Conservation (phyloP, 1,140 invertebrate genomes). For the Leguminivora glycinivorella region DNA sequence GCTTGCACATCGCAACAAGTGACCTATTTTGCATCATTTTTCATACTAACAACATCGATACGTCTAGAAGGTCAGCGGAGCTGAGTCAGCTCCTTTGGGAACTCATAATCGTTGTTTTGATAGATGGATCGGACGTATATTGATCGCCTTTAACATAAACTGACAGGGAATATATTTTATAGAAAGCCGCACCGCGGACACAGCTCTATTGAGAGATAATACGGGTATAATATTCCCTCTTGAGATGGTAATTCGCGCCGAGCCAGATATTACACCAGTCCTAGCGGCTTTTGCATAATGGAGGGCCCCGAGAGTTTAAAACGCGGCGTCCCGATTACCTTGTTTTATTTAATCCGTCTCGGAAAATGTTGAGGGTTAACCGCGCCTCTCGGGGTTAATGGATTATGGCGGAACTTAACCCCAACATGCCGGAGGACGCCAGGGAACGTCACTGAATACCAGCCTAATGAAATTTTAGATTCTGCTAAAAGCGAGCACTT, state of each 20-base stretch:
- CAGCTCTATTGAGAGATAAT: constrained; percentile 19
- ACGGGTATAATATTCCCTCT: constrained; percentile 3
- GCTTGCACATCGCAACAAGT: constrained; percentile 30
- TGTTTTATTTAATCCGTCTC: constrained; percentile 25
- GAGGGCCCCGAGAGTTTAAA: neutral
- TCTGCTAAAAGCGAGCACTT: neutral
- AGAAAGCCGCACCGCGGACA: neutral
- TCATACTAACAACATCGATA: constrained; percentile 28
- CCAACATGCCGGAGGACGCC: neutral
- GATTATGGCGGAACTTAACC: constrained; percentile 6
- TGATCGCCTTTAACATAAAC: constrained; percentile 23
- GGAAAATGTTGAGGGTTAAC: constrained; percentile 20
- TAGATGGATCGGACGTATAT: constrained; percentile 26
- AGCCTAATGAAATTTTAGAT: neutral
- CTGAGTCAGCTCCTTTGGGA: neutral
- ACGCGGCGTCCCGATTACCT: constrained; percentile 2
- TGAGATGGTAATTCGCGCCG: neutral
- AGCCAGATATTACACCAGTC: neutral
- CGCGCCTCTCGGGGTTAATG: neutral
- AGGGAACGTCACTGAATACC: neutral
- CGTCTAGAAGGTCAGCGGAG: constrained; percentile 6
- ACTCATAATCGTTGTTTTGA: constrained; percentile 19
- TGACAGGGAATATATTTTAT: neutral
- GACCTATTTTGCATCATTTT: constrained; percentile 32
- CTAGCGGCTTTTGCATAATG: constrained; percentile 24